phyloP scores from a whole-genome alignment of 2,797 vertebrate species.

The Spea hammondii region DNA sequence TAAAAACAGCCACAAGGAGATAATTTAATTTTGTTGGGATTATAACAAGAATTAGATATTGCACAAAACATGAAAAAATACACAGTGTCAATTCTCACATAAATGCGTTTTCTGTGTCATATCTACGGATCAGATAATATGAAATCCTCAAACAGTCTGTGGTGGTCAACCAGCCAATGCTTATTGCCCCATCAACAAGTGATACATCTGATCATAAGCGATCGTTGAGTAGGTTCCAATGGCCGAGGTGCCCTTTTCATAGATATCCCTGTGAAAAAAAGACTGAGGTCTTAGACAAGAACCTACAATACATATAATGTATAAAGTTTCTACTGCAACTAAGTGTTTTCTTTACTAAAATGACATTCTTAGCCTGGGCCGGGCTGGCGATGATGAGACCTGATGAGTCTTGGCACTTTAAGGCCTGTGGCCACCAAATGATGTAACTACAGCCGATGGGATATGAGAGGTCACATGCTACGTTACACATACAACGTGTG shows the following conservation, averaged over 20 bases:
- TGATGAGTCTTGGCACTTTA: neutral
- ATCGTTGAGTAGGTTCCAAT: slow-evolving; percentile 8
- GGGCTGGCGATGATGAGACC: neutral
- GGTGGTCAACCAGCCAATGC: neutral
- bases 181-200: slow-evolving; percentile 6
- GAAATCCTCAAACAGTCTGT: too few relatives aligned
- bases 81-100: too few relatives aligned
- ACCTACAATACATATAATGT: neutral
- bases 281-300: neutral
- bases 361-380: neutral
- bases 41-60: too few relatives aligned
- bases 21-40: too few relatives aligned
- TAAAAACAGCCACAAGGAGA: too few relatives aligned
- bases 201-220: slow-evolving; percentile 26
- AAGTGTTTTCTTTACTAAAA: too few relatives aligned
- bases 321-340: neutral
- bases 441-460: neutral
- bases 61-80: too few relatives aligned
- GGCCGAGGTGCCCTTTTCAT: neutral
- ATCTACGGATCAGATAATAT: neutral
- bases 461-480: too few relatives aligned
- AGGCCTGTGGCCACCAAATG: neutral
- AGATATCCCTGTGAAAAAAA: slow-evolving; percentile 31
- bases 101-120: neutral
- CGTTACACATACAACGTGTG: too few relatives aligned